phyloP scores from a whole-genome alignment of 1,140 invertebrate species.

The Drosophila melanica region DNA sequence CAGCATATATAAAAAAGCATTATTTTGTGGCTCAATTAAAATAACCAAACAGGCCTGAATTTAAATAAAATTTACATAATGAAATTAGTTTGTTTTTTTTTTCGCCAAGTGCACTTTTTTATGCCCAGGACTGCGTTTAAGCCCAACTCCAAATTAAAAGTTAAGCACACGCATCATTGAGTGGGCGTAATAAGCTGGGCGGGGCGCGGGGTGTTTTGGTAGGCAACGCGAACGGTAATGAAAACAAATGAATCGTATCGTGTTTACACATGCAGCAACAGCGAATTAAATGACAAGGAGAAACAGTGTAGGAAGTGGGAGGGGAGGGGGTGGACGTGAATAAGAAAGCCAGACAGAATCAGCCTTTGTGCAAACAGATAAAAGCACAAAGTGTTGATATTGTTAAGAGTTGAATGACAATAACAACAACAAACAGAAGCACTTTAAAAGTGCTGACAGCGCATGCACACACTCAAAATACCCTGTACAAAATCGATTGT shows the following conservation, averaged over 20 bases:
- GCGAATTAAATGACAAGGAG: neutral
- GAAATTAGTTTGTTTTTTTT: no score
- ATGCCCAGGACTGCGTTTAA: slow-evolving; percentile 11
- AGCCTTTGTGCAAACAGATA: slow-evolving; percentile 75
- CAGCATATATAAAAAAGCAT: no score
- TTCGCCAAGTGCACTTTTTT: no score
- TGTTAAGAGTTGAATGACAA: slow-evolving; percentile 72
- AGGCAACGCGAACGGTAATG: slow-evolving; percentile 50
- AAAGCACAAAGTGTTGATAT: slow-evolving; percentile 76
- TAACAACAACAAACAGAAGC: slow-evolving; percentile 59
- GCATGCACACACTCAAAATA: neutral
- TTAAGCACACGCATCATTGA: slow-evolving; percentile 58
- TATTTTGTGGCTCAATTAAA: no score
- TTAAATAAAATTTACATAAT: no score
- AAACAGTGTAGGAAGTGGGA: neutral
- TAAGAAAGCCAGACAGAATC: neutral
- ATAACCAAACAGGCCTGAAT: no score
- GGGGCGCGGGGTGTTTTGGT: neutral
- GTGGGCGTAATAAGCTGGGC: slow-evolving; percentile 11
- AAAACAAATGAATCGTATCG: slow-evolving; percentile 82
- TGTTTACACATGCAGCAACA: slow-evolving; percentile 63
- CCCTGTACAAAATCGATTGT: slow-evolving; percentile 4
- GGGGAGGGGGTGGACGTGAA: neutral
- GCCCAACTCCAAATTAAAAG: slow-evolving; percentile 68
- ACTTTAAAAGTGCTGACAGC: slow-evolving; percentile 2